Percentiles rank a stretch among this genome's conserved stretches.
Evolutionary conservation across 2,113 vertebrate species (phyloP).

Genomic region (Philantomba maxwellii): DNA sequence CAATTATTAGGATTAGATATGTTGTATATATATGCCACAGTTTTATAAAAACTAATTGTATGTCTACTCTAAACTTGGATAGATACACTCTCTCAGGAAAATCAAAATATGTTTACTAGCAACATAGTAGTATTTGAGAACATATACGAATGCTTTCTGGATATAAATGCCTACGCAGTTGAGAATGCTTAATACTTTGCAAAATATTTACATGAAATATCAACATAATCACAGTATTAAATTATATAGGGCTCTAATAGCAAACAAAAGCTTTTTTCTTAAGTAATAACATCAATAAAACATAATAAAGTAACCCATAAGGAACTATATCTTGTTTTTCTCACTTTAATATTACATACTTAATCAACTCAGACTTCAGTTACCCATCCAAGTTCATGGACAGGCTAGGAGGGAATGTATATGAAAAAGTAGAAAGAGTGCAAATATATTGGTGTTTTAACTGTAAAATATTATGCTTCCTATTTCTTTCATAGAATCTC

Average conservation of each 20-base stretch:
- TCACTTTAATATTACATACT: neutral
- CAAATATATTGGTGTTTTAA: neutral
- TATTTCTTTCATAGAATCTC: neutral
- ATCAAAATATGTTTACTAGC: conserved; percentile 19
- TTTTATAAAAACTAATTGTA: conserved; percentile 32
- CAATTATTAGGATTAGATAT: neutral
- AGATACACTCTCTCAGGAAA: neutral
- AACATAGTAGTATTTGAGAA: neutral
- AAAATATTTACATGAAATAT: conserved; percentile 39
- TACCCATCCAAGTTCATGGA: neutral
- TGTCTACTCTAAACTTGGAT: conserved; percentile 26
- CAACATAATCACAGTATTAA: neutral
- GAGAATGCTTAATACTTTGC: neutral
- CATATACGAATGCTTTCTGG: neutral
- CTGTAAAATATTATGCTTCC: neutral
- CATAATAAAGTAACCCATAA: neutral
- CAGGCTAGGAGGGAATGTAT: conserved; percentile 16
- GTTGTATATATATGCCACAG: neutral
- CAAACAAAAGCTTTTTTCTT: conserved; percentile 25
- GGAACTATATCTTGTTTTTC: neutral
- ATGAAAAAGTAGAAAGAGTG: conserved; percentile 21
- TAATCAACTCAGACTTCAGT: neutral
- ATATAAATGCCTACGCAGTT: neutral
- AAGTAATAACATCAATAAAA: neutral
- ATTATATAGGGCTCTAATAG: neutral